phyloP scores from a whole-genome alignment of 2,113 vertebrate species.

The Sinocyclocheilus grahami region DNA sequence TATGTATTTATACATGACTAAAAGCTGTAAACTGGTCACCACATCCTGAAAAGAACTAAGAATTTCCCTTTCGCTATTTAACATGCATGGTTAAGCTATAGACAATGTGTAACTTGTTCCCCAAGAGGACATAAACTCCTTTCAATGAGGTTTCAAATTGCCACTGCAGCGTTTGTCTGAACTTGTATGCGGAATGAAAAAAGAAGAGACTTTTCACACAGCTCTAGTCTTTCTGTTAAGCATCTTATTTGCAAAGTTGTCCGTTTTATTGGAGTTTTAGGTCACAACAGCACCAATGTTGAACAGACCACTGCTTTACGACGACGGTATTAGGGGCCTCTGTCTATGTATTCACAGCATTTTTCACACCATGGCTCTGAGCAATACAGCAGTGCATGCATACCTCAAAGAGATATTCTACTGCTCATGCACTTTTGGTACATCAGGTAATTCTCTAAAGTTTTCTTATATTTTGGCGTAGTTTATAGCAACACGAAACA shows the following conservation, averaged over 20 bases:
- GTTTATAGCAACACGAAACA: background rate
- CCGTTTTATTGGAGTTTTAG: background rate
- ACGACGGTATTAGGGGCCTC: background rate
- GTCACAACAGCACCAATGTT: background rate
- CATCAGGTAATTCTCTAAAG: no score
- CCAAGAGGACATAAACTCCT: slow-evolving; percentile 30
- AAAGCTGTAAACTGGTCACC: background rate
- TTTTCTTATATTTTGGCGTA: background rate
- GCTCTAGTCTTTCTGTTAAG: no score
- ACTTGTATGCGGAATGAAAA: background rate
- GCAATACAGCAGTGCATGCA: background rate
- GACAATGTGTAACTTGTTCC: slow-evolving; percentile 47
- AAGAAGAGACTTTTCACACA: slow-evolving; percentile 6
- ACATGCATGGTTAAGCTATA: slow-evolving; percentile 34
- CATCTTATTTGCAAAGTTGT: background rate
- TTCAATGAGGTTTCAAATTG: slow-evolving; percentile 29
- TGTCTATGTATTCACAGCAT: background rate
- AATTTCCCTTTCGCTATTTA: slow-evolving; percentile 4
- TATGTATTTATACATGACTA: background rate
- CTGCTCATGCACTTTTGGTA: background rate
- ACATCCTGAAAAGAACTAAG: background rate
- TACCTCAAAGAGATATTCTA: background rate
- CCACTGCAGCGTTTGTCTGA: background rate
- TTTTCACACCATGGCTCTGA: background rate
- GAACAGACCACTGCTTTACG: slow-evolving; percentile 14